Evolutionary conservation across 2,888 invertebrate genomes (phyloP), one percentile per base, ranked within the genome.

Genomic region (Glyphotaelius pellucidus): DNA sequence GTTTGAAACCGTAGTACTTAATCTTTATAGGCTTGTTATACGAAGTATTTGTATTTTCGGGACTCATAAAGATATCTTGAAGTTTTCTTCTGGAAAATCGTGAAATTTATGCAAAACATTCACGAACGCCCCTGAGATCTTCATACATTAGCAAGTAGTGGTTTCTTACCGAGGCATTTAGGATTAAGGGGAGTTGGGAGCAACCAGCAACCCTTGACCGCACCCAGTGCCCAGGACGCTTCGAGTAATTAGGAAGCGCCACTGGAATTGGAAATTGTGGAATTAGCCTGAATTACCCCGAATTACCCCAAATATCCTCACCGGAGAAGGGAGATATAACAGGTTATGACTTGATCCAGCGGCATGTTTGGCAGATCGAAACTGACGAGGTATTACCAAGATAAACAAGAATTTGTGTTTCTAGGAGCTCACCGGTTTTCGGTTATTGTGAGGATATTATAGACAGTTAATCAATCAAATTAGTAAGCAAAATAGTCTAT

Each of bases 1-100:
- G 12, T 42, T 42, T 9, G 1, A 0, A 11, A 1, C 2, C 0
- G 0, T 42, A 11, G 42, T 2, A 11, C 0, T 0, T 11, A 0
- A 1, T 11, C 11, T 11, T 42, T 42, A 12, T 1, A 11, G 11
- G 1, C 14, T 42, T 42, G 12, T 14, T 42, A 14, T 42, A 12
- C 42, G 15, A 3, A 47, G 15, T 47, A 3, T 47, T 47, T 15
- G 3, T 47, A 47, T 47, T 47, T 47, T 14, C 9, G 47, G 47
- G 15, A 47, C 1, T 15, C 3, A 47, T 47, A 11, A 42, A 5
- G 9, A 47, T 15, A 47, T 3, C 47, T 1, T 47, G 11, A 47
- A 47, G 14, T 3, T 47, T 47, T 47, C 3, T 3, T 15, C 47
- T 15, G 47, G 47, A 47, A 15, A 47, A 47, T 47, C 47, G 3